phyloP scores from a whole-genome alignment of 2,888 invertebrate species.

The Drosophila nr. fundita region DNA sequence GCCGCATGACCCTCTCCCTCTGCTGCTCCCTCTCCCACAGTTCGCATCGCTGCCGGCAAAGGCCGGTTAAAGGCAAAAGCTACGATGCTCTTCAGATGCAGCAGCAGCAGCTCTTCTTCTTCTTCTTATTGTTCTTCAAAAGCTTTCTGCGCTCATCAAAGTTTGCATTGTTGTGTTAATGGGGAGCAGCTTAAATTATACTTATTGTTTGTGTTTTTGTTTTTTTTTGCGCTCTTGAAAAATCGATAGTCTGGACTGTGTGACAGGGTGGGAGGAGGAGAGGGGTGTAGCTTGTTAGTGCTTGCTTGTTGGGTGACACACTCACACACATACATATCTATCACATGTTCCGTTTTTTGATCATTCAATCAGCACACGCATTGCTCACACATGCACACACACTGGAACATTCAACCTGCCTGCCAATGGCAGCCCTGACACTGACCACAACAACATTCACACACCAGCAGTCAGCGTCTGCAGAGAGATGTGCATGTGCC shows the following conservation, averaged over 20 bases:
- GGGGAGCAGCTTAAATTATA: constrained; percentile 40
- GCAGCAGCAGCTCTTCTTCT: constrained; percentile 17
- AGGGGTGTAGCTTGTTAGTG: constrained; percentile 19
- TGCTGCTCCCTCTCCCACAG: constrained; percentile 1
- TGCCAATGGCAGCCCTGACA: constrained; percentile 65
- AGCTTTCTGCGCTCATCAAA: constrained; percentile 16
- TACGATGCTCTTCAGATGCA: constrained; percentile 28
- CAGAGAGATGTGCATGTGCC: constrained; percentile 3
- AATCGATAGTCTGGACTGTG: constrained; percentile 23
- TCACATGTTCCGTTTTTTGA: constrained; percentile 57
- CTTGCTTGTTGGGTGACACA: constrained; percentile 63
- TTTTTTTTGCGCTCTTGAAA: constrained; percentile 18
- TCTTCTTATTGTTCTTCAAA: constrained; percentile 24
- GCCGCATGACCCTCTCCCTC: constrained; percentile 37
- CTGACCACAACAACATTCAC: constrained; percentile 72
- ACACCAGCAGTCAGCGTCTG: constrained; percentile 17
- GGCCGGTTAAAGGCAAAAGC: constrained; percentile 43
- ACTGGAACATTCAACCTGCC: constrained; percentile 35
- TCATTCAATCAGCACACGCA: constrained; percentile 63
- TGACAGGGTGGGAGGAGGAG: too few species aligned
- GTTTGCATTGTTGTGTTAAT: constrained; percentile 59
- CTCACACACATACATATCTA: constrained; percentile 38
- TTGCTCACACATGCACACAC: constrained; percentile 24
- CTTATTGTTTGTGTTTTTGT: constrained; percentile 4
- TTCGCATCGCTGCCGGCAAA: constrained; percentile 45